phyloP scores from a whole-genome alignment of 1,140 invertebrate genomes.

The Euschistus heros region DNA sequence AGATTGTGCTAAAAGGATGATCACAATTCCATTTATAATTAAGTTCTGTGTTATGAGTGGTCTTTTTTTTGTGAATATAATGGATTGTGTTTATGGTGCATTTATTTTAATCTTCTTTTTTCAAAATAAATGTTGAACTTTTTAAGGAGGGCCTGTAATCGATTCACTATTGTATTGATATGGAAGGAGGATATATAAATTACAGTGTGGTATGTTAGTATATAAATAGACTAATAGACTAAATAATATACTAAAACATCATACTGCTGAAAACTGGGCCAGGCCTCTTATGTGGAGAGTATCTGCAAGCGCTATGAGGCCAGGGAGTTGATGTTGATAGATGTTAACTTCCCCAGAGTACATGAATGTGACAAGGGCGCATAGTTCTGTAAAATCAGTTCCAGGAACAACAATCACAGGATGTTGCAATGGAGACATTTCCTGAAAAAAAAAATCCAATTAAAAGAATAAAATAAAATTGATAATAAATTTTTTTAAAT shows the following conservation, averaged over 20 bases:
- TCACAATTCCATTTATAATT: too few species aligned
- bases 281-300: slow-evolving; percentile 75
- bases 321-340: slow-evolving; percentile 66
- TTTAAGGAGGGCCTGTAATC: too few species aligned
- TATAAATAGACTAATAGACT: too few species aligned
- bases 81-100: too few species aligned
- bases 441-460: slow-evolving; percentile 35
- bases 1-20: too few species aligned
- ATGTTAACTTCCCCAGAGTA: slow-evolving; percentile 86
- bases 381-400: slow-evolving; percentile 65
- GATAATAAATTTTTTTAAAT: background rate
- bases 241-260: slow-evolving; percentile 23
- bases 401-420: slow-evolving; percentile 74
- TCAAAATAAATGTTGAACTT: too few species aligned
- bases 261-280: slow-evolving; percentile 65
- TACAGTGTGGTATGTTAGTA: too few species aligned
- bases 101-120: too few species aligned
- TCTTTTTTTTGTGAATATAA: too few species aligned
- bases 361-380: slow-evolving; percentile 79
- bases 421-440: slow-evolving; percentile 58
- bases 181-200: too few species aligned
- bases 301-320: slow-evolving; percentile 69
- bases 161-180: too few species aligned
- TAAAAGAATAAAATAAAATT: background rate
- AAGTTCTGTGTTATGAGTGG: too few species aligned